Evolutionary conservation across 2,888 invertebrate species (phyloP).

Genomic region (Drosophila cyrtoloma): DNA sequence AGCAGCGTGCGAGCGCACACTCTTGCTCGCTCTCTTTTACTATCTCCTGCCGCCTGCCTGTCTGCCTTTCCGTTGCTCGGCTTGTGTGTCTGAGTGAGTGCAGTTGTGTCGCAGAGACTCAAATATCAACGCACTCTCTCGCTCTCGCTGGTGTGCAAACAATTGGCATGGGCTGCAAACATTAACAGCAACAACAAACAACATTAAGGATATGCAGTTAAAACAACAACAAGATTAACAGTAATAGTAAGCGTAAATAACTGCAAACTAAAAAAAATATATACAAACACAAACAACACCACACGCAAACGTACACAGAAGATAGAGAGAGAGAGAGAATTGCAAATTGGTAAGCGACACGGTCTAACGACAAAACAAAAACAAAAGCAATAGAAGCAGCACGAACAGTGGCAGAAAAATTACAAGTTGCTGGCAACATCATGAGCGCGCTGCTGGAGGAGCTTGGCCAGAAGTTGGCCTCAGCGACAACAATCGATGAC

Average conservation of each 20-base stretch:
- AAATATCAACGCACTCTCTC: slow-evolving; percentile 17
- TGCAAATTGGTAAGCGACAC: slow-evolving; percentile 8
- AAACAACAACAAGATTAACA: slow-evolving; percentile 29
- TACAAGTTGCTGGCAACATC: slow-evolving; percentile 26
- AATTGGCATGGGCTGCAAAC: slow-evolving; percentile 48
- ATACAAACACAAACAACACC: slow-evolving; percentile 3
- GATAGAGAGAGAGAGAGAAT: not conserved
- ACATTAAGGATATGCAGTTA: slow-evolving; percentile 44
- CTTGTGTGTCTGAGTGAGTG: slow-evolving; percentile 18
- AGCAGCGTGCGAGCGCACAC: slow-evolving; percentile 22
- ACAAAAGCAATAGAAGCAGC: slow-evolving; percentile 6
- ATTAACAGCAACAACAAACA: slow-evolving; percentile 24
- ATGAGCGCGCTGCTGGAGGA: slow-evolving; percentile 57
- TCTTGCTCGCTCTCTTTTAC: slow-evolving; percentile 10
- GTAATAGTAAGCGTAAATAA: slow-evolving; percentile 38
- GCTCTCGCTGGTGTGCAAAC: slow-evolving; percentile 20
- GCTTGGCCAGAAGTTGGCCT: slow-evolving; percentile 47
- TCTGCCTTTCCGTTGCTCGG: slow-evolving; percentile 1
- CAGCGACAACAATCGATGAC: slow-evolving; percentile 35
- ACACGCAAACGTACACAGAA: not conserved
- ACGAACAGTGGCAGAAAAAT: slow-evolving; percentile 8
- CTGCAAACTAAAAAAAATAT: slow-evolving; percentile 29
- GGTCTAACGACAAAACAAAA: slow-evolving; percentile 2
- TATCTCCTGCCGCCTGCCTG: slow-evolving; percentile 12
- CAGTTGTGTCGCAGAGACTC: slow-evolving; percentile 24